Base-by-base conservation (phyloP, 2,888 invertebrate genomes). In the Axea sp. region DNA sequence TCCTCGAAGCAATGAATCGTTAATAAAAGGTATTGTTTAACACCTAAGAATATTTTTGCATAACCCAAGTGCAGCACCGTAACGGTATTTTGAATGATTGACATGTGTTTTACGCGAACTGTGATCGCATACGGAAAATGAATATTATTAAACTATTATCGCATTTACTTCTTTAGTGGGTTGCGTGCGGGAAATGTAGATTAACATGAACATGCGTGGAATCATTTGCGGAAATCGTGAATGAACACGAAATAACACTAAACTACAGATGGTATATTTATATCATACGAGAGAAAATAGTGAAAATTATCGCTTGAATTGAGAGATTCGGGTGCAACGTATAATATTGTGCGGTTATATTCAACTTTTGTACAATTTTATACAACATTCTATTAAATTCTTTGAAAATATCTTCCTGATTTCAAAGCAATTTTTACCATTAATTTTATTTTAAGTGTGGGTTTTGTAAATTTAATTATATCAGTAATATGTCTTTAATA, bases 81-180 rank as follows among this genome's bases (percentile, higher is more conserved):
- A 68, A 68, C 68, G 68, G 68, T 59, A 68, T 41, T 35, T 51
- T 35, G 19, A 17, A 33, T 68, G 68, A 68, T 68, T 68, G 68
- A 59, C 68, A 59, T 28, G 68, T 11, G 31, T 68, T 68, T 68
- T 59, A 43, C 49, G 51, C 49, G 35, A 68, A 55, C 41, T 24
- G 17, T 33, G 53, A 53, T 41, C 43, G 43, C 43, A 53, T 49
- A 57, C 59, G 51, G 51, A 59, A 68, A 68, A 68, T 68, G 59
- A 59, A 59, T 68, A 68, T 59, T 49, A 68, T 68, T 68, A 68
- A 59, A 51, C 51, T 41, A 68, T 68, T 68, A 68, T 59, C 68
- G 51, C 68, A 35, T 51, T 68, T 59, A 59, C 33, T 49, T 59
- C 49, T 57, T 59, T 43, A 59, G 31, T 41, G 59, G 22, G 41